Percentiles rank a stretch among this genome's conserved stretches.
Conservation (phyloP, 2,888 invertebrate species). For the Eupithecia pulchellata region DNA sequence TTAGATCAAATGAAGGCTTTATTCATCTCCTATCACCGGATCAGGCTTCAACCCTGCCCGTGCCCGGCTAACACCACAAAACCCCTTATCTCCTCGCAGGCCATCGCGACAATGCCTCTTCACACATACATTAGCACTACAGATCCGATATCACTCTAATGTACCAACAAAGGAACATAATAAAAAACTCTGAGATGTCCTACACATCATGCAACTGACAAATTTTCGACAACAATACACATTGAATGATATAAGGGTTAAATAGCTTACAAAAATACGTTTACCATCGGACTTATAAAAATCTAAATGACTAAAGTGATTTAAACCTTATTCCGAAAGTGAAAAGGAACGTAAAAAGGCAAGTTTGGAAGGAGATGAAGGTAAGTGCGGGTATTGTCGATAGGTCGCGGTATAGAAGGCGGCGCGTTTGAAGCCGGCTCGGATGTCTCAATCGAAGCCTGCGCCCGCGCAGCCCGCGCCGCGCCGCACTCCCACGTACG, state of each 20-base stretch:
- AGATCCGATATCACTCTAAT: slow-evolving; percentile 71
- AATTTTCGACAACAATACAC: slow-evolving; percentile 77
- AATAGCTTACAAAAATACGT: slow-evolving; percentile 60
- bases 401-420: slow-evolving; percentile 75
- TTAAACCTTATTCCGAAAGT: slow-evolving; percentile 41
- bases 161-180: slow-evolving; percentile 62
- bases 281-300: slow-evolving; percentile 6
- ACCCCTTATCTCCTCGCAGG: slow-evolving; percentile 23
- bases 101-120: slow-evolving; percentile 52
- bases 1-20: slow-evolving; percentile 19
- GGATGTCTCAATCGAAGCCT: slow-evolving; percentile 82
- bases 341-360: slow-evolving; percentile 34
- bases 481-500: slow-evolving; percentile 60
- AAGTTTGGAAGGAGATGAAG: slow-evolving; percentile 43
- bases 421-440: slow-evolving; percentile 80
- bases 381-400: slow-evolving; percentile 58
- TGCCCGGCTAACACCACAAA: slow-evolving; percentile 21
- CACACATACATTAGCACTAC: slow-evolving; percentile 64
- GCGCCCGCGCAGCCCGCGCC: slow-evolving; percentile 60
- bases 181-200: slow-evolving; percentile 57
- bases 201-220: slow-evolving; percentile 80
- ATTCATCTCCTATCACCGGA: slow-evolving; percentile 23
- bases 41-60: slow-evolving; percentile 23
- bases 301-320: slow-evolving; percentile 13
- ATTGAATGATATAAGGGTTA: slow-evolving; percentile 77